These are phyloP conservation scores for Camelus dromedarius DNA, from an alignment of 2,113 vertebrate species.

Conservation along the genomic window DNA sequence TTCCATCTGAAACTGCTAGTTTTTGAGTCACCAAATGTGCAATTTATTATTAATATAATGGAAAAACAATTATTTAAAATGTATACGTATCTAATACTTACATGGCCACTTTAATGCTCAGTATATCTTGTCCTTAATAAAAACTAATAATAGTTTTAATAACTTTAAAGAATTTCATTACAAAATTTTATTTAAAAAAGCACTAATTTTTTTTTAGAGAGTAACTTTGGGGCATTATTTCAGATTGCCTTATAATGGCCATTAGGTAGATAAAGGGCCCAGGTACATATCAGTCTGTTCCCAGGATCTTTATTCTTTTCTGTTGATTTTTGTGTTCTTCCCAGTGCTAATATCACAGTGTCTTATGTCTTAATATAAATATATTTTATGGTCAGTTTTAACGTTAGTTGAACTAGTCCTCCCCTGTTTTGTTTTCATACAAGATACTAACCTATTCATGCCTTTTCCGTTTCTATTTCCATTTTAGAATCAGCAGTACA, in stretches of 20 bases:
- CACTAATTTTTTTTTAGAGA: background rate
- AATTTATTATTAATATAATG: background rate
- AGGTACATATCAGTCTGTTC: too few relatives aligned
- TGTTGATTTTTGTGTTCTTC: background rate
- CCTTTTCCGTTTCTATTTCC: background rate
- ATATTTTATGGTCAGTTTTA: constrained; percentile 2
- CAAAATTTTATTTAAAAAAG: background rate
- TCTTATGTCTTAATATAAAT: background rate
- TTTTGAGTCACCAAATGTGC: background rate
- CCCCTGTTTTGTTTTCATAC: background rate
- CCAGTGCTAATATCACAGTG: background rate
- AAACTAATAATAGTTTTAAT: background rate
- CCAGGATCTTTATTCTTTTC: background rate
- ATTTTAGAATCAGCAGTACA: background rate
- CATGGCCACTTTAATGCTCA: background rate
- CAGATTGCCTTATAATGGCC: background rate
- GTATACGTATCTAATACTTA: background rate
- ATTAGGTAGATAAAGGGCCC: background rate
- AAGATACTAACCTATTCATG: background rate
- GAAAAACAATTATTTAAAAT: background rate
- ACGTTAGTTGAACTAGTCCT: background rate
- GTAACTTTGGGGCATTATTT: background rate
- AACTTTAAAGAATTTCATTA: background rate
- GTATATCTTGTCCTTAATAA: background rate
- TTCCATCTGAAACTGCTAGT: background rate